phyloP scores from a whole-genome alignment of 2,888 invertebrate species.

The Chloromyia formosa region DNA sequence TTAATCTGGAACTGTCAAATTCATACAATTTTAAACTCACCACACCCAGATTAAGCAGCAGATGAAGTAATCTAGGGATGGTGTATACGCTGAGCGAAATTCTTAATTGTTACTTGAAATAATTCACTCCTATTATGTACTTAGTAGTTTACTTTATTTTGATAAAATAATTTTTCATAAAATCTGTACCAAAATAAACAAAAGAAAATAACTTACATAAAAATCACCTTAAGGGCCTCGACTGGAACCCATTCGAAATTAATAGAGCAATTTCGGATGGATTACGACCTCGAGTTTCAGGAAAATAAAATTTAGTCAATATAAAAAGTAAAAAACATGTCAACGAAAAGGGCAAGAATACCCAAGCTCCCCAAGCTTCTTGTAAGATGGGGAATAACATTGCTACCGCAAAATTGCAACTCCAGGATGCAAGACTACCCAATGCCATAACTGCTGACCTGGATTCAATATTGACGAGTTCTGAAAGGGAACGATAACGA shows the following conservation, averaged over 20 bases:
- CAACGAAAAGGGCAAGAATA: constrained; percentile 78
- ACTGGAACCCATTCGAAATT: constrained; percentile 71
- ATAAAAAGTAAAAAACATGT: constrained; percentile 59
- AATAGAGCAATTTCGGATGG: constrained; percentile 71
- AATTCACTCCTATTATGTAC: no score
- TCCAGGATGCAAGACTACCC: constrained; percentile 88
- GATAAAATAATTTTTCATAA: no score
- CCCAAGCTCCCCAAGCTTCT: constrained; percentile 72
- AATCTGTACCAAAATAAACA: no score
- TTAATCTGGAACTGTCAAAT: no score
- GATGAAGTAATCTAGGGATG: no score
- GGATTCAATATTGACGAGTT: constrained; percentile 85
- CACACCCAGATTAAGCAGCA: no score
- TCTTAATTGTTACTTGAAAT: no score
- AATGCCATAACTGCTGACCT: constrained; percentile 87
- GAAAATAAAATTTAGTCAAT: constrained; percentile 72
- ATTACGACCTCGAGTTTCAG: constrained; percentile 78
- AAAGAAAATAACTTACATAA: no score
- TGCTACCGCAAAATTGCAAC: constrained; percentile 86
- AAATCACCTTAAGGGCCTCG: constrained; percentile 61
- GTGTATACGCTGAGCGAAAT: no score
- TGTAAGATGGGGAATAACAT: constrained; percentile 77
- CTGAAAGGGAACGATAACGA: constrained; percentile 64
- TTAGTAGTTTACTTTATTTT: no score
- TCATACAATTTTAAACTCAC: no score